A percentile compares a stretch with the other conserved stretches of the same genome.
Conservation (phyloP, 2,797 vertebrate genomes). For the Vipera ursinii region DNA sequence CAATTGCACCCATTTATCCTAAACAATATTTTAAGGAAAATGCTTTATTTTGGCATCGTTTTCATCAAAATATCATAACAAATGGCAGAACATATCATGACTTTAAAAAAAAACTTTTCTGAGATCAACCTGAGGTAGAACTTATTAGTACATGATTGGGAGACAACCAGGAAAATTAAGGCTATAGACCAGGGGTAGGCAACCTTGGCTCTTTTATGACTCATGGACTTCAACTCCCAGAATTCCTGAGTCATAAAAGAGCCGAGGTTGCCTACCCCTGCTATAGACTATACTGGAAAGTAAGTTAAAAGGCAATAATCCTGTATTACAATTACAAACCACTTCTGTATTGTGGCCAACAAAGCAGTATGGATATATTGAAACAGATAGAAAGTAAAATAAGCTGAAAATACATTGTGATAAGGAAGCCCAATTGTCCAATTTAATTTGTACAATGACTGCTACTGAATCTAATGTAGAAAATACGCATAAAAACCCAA, state of each 20-base stretch:
- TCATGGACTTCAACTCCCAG: too few relatives aligned
- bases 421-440: background rate
- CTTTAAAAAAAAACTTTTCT: background rate
- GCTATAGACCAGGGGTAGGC: background rate
- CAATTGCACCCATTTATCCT: background rate
- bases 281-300: background rate
- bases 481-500: background rate
- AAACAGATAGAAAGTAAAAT: background rate
- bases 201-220: too few relatives aligned
- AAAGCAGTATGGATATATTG: background rate
- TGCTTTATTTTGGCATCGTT: background rate
- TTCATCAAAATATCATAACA: background rate
- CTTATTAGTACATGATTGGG: background rate
- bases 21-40: background rate
- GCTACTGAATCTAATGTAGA: background rate
- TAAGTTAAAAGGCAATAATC: background rate
- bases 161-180: background rate
- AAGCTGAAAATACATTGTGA: background rate
- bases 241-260: too few relatives aligned
- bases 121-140: background rate
- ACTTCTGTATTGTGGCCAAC: background rate
- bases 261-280: too few relatives aligned
- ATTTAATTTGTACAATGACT: background rate
- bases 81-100: background rate
- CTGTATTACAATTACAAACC: background rate